A percentile compares a stretch with the other conserved stretches of the same genome.
Conservation (phyloP, 2,113 vertebrate species). For the Spilogale gracilis region DNA sequence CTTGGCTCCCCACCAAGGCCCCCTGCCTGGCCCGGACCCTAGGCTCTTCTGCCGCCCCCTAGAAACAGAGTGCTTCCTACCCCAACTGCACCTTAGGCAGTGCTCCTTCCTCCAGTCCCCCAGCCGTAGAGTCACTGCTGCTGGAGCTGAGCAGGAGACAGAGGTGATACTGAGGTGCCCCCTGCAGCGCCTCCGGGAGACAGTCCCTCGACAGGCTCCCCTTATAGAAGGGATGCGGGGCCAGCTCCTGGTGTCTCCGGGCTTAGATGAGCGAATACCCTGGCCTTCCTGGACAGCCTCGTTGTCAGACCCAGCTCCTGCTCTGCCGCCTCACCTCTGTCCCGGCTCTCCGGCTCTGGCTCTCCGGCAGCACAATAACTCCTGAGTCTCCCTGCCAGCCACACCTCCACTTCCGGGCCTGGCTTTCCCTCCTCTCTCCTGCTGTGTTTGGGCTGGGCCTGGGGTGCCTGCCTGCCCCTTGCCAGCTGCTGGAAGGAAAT, state of each 20-base stretch:
- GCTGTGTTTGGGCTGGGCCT: slow-evolving; percentile 53
- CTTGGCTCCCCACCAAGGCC: background rate
- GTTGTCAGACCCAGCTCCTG: background rate
- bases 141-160: background rate
- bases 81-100: background rate
- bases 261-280: background rate
- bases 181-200: background rate
- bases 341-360: background rate
- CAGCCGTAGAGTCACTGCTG: background rate
- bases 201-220: background rate
- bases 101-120: background rate
- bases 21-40: background rate
- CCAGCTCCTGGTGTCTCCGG: background rate
- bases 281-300: background rate
- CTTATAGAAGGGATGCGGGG: background rate
- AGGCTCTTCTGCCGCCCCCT: background rate
- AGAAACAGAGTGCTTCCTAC: background rate
- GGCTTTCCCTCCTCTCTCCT: background rate
- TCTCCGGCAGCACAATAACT: background rate
- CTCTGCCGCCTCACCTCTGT: background rate
- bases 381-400: background rate
- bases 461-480: background rate
- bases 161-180: background rate
- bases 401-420: background rate
- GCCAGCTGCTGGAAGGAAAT: slow-evolving; percentile 40